Evolutionary conservation across 2,888 invertebrate species (phyloP).

Genomic region (Rhabditoides inermis): DNA sequence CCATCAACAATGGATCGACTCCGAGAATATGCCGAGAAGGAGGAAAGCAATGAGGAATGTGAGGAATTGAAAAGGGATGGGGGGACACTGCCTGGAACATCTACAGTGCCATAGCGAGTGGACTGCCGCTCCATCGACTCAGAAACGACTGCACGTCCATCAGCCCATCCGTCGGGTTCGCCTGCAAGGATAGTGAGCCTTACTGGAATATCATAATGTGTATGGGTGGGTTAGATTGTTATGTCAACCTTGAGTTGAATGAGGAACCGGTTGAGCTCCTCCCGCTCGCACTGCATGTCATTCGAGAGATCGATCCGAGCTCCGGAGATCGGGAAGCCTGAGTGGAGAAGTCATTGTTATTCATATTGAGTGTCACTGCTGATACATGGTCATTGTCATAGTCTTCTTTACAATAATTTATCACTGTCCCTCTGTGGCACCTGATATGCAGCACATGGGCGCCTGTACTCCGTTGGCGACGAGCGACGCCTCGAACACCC

Average conservation of each 20-base stretch:
- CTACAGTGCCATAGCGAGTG: constrained; percentile 25
- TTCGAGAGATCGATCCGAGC: constrained; percentile 18
- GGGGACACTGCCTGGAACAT: no score
- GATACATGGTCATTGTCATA: no score
- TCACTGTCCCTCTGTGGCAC: no score
- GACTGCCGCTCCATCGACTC: constrained; percentile 63
- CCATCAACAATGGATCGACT: no score
- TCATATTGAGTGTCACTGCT: no score
- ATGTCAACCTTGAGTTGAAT: constrained; percentile 25
- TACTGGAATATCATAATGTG: no score
- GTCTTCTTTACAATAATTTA: no score
- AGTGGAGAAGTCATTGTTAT: background rate
- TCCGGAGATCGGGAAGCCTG: constrained; percentile 73
- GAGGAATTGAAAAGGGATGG: no score
- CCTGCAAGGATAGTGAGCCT: no score
- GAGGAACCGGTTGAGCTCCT: constrained; percentile 54
- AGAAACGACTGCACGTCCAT: constrained; percentile 73
- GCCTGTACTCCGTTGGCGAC: constrained; percentile 57
- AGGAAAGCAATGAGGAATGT: no score
- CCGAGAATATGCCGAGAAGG: no score
- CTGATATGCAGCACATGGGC: constrained; percentile 73
- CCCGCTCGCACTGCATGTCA: constrained; percentile 53
- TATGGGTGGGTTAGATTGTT: no score
- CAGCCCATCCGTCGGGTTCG: constrained; percentile 57
- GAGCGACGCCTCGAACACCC: constrained; percentile 73